Conservation (phyloP, 2,888 invertebrate species). For the Silvanus unidentatus region DNA sequence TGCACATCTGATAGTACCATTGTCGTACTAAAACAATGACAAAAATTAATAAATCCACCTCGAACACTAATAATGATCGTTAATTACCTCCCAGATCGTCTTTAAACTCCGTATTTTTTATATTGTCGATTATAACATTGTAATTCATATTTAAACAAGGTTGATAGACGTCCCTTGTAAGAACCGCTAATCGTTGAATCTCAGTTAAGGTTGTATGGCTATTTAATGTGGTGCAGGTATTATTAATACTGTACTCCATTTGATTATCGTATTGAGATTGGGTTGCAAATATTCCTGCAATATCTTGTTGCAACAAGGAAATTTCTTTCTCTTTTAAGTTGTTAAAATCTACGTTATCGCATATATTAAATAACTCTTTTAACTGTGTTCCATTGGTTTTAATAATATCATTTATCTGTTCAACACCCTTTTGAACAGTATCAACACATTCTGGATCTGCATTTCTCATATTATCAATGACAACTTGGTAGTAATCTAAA, state of each 20-base stretch:
- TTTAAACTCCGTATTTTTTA: neutral
- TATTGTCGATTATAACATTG: conserved; percentile 3
- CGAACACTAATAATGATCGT: neutral
- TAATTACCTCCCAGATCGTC: neutral
- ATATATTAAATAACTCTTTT: conserved; percentile 30
- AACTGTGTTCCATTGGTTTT: conserved; percentile 38
- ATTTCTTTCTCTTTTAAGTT: conserved; percentile 2
- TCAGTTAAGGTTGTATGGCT: neutral
- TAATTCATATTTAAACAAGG: conserved; percentile 9
- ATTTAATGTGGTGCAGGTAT: conserved; percentile 51
- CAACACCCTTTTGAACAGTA: conserved; percentile 44
- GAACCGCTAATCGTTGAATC: conserved; percentile 53
- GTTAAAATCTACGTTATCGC: conserved; percentile 5
- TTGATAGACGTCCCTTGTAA: conserved; percentile 43
- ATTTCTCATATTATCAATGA: conserved; percentile 46
- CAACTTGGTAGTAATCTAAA: conserved; percentile 53
- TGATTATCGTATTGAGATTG: conserved; percentile 8
- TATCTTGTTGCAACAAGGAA: conserved; percentile 1
- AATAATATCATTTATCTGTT: conserved; percentile 37
- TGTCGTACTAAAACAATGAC: conserved; percentile 47
- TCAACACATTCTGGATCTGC: conserved; percentile 43
- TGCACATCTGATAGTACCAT: conserved; percentile 82
- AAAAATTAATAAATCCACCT: neutral
- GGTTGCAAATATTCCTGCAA: conserved; percentile 7
- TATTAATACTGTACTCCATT: conserved; percentile 53